Conservation (phyloP, 2,113 vertebrate genomes). For the human (Homo sapiens) region DNA sequence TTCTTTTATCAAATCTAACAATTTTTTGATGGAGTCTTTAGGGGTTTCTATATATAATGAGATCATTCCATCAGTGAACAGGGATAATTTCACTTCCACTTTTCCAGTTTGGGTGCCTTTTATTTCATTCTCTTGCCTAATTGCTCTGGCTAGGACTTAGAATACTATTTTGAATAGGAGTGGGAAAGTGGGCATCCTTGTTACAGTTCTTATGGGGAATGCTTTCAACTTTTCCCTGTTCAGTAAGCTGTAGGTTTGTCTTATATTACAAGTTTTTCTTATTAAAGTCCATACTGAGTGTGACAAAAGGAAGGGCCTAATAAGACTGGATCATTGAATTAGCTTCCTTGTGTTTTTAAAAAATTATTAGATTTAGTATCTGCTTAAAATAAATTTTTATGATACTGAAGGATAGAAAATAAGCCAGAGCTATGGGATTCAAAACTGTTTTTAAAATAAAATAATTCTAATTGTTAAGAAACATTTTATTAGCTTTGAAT, state of each 20-base stretch:
- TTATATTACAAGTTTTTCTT: neutral
- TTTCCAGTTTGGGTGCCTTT: neutral
- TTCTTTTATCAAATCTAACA: neutral
- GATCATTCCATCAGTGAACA: neutral
- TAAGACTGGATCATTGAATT: neutral
- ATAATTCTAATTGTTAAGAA: slow-evolving; percentile 8
- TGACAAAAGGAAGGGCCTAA: neutral
- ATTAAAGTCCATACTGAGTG: neutral
- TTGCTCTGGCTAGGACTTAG: neutral
- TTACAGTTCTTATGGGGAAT: neutral
- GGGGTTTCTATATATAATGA: neutral
- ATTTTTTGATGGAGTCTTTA: neutral
- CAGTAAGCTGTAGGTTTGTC: neutral
- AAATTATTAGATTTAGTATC: neutral
- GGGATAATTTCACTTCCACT: neutral
- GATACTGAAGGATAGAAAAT: neutral
- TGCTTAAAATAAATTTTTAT: slow-evolving; percentile 9
- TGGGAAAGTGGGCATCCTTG: neutral
- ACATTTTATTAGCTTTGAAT: slow-evolving; percentile 8
- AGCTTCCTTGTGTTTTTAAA: neutral
- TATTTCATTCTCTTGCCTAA: neutral
- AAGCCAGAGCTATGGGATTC: neutral
- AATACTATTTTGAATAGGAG: neutral
- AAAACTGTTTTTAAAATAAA: slow-evolving; percentile 21
- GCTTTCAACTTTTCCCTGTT: neutral